A percentile compares a stretch with the other conserved stretches of the same genome.
Conservation (phyloP, 2,888 invertebrate species). For the Augiades crinisus region DNA sequence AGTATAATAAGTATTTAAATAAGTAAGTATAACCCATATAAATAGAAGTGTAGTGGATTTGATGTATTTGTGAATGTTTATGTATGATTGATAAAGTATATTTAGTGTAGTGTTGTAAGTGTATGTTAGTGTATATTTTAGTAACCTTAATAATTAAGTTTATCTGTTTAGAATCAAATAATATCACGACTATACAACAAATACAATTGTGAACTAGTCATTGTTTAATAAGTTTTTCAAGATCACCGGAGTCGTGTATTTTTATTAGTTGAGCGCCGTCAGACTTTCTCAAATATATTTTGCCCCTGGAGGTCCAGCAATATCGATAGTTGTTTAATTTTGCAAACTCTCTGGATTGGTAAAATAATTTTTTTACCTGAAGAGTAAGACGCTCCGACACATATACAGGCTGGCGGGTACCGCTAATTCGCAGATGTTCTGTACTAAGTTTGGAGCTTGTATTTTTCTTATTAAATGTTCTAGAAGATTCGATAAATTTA, state of each 20-base stretch:
- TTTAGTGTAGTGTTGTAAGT: not conserved
- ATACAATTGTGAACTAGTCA: not conserved
- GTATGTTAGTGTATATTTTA: not conserved
- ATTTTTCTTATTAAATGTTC: slow-evolving; percentile 10
- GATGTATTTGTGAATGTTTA: not conserved
- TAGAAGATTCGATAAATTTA: slow-evolving; percentile 10
- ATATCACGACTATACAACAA: too few relatives aligned
- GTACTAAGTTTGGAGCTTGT: slow-evolving; percentile 10
- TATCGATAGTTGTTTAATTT: slow-evolving; percentile 9
- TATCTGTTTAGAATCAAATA: too few relatives aligned
- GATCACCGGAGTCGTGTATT: slow-evolving; percentile 1
- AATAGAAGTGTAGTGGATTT: not conserved
- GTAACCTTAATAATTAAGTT: not conserved
- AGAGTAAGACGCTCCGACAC: slow-evolving; percentile 15
- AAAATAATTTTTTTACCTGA: slow-evolving; percentile 15
- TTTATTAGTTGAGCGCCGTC: slow-evolving; percentile 12
- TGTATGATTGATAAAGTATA: not conserved
- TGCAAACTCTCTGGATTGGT: slow-evolving; percentile 9
- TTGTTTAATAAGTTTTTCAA: not conserved
- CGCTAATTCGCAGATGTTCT: slow-evolving; percentile 5
- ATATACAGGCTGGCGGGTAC: slow-evolving; percentile 12
- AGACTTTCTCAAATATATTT: slow-evolving; percentile 18
- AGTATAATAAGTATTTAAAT: not conserved
- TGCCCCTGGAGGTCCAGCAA: slow-evolving; percentile 22
- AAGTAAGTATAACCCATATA: not conserved